A percentile compares a stretch with the other conserved stretches of the same genome.
phyloP scores from a whole-genome alignment of 2,797 vertebrate genomes.

The Acrossocheilus fasciatus region DNA sequence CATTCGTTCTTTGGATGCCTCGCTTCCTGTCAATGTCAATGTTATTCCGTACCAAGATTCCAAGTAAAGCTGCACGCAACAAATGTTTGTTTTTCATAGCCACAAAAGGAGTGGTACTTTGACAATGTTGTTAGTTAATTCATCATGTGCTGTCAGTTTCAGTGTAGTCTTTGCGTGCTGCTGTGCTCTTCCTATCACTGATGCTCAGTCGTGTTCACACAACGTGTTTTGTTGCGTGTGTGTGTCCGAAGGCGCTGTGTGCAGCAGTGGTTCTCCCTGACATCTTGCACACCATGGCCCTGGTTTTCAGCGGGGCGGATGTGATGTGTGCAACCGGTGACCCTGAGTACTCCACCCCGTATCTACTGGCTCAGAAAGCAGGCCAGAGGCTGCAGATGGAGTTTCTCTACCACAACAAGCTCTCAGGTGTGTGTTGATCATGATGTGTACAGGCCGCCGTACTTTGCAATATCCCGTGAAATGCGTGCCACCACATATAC shows the following conservation, averaged over 20 bases:
- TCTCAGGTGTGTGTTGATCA: conserved; percentile 80
- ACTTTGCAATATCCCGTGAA: neutral
- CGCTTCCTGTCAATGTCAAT: conserved; percentile 46
- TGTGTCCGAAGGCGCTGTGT: conserved; percentile 85
- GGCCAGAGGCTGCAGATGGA: conserved; percentile 96
- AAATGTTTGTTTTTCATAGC: conserved; percentile 31
- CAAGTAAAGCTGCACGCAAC: conserved; percentile 11
- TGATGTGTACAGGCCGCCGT: neutral
- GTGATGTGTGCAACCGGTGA: conserved; percentile 94
- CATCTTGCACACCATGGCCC: conserved; percentile 87
- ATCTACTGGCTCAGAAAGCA: conserved; percentile 90
- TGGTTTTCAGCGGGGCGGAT: conserved; percentile 94
- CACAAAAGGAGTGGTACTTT: neutral
- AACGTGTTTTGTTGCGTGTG: conserved; percentile 39
- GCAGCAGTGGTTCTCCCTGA: conserved; percentile 86
- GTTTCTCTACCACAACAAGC: conserved; percentile 95
- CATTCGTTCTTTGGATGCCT: conserved; percentile 51
- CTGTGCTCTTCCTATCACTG: neutral
- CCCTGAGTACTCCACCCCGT: conserved; percentile 87
- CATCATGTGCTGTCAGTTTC: conserved; percentile 30
- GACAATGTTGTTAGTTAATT: conserved; percentile 42
- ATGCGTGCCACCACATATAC: neutral
- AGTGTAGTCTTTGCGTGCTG: conserved; percentile 1
- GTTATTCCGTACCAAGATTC: conserved; percentile 27
- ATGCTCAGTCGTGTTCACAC: neutral